Evolutionary conservation across 92 coral and sea anemone genomes (phyloP), one percentile per base, ranked within the genome.

Genomic region (Epizoanthus illoricatus): DNA sequence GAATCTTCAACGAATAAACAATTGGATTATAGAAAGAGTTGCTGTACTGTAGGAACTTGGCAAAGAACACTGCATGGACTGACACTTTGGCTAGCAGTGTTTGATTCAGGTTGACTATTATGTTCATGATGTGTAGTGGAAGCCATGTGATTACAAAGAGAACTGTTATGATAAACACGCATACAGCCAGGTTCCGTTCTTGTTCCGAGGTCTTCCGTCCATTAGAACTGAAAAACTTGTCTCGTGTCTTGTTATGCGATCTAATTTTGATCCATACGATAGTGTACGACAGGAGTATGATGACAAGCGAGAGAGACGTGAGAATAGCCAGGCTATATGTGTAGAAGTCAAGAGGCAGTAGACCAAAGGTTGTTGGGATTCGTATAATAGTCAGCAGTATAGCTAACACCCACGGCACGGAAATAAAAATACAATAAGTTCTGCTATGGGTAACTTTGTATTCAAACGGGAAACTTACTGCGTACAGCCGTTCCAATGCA

Each of bases 21-120:
- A 76, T 62, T 11, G 81, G 81, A 12, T 76, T 76, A 60, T 76
- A 76, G 19, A 76, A 76, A 57, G 81, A 76, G 65, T 76, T 76
- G 55, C 81, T 61, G 55, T 76, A 76, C 57, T 76, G 81, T 19
- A 76, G 64, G 47, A 76, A 61, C 40, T 76, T 76, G 28, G 81
- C 81, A 61, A 76, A 76, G 65, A 76, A 76, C 70, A 76, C 81
- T 15, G 18, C 70, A 11, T 76, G 70, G 7, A 76, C 64, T 58
- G 81, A 61, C 16, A 76, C 69, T 7, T 42, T 45, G 54, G 65
- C 49, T 59, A 61, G 9, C 5, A 75, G 45, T 12, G 56, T 61
- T 40, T 19, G 21, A 40, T 76, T 52, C 11, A 76, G 69, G 41
- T 76, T 76, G 3, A 76, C 81, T 19, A 76, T 39, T 39, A 76